A percentile compares a stretch with the other conserved stretches of the same genome.
Evolutionary conservation across 1,140 invertebrate genomes (phyloP).

Genomic region (Chrysoperla carnea): DNA sequence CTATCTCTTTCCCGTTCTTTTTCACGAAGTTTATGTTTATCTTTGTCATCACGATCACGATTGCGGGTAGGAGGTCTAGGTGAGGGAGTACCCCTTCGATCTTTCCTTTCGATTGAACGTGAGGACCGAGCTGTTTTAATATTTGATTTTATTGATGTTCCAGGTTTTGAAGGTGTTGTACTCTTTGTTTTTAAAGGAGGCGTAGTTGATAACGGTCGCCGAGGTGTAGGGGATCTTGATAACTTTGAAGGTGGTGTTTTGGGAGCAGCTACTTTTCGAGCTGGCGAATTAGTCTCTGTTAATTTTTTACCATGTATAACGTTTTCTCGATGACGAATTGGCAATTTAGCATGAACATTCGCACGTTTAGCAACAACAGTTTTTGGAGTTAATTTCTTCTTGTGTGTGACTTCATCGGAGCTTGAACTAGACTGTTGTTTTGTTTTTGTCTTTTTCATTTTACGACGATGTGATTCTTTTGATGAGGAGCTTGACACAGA

Average conservation of each 20-base stretch:
- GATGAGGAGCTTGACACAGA: conserved; percentile 28
- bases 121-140: conserved; percentile 18
- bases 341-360: conserved; percentile 11
- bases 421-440: conserved; percentile 38
- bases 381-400: conserved; percentile 21
- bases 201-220: conserved; percentile 20
- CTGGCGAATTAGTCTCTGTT: conserved; percentile 10
- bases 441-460: conserved; percentile 35
- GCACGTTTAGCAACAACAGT: conserved; percentile 14
- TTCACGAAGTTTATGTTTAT: conserved; percentile 13
- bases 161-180: conserved; percentile 15
- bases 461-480: conserved; percentile 27
- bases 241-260: conserved; percentile 16
- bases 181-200: conserved; percentile 22
- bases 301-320: conserved; percentile 15
- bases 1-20: conserved; percentile 19
- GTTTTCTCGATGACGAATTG: conserved; percentile 21
- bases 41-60: conserved; percentile 11
- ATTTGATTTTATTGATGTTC: conserved; percentile 15
- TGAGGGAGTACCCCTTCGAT: conserved; percentile 21
- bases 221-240: conserved; percentile 15
- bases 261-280: conserved; percentile 18
- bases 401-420: conserved; percentile 27
- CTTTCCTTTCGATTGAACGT: conserved; percentile 15
- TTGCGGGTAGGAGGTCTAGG: conserved; percentile 15